Evolutionary conservation across 2,113 vertebrate species (phyloP).

Genomic region (Lophius piscatorius): DNA sequence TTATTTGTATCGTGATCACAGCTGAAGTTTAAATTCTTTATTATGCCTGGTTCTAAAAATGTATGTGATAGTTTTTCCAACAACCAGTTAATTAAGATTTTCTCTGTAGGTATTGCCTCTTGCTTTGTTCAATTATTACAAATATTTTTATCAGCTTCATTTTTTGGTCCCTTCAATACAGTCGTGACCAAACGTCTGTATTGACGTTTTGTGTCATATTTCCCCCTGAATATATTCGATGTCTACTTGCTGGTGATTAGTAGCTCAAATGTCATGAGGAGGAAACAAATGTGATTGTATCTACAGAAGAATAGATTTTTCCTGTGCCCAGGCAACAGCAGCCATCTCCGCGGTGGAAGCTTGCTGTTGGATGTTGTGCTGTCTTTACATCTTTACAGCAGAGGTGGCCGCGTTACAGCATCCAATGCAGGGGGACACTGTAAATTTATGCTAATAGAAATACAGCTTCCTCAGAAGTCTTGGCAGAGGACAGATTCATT

Average conservation of each 20-base stretch:
- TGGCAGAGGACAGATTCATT: slow-evolving; percentile 69
- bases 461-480: slow-evolving; percentile 58
- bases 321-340: slow-evolving; percentile 15
- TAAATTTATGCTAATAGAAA: slow-evolving; percentile 60
- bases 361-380: slow-evolving; percentile 30
- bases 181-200: too few species aligned
- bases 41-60: too few species aligned
- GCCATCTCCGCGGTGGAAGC: slow-evolving; percentile 4
- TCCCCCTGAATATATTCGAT: not conserved
- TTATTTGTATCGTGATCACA: too few species aligned
- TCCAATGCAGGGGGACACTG: slow-evolving; percentile 7
- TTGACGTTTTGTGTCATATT: too few species aligned
- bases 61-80: too few species aligned
- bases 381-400: slow-evolving; percentile 24
- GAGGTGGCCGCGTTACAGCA: slow-evolving; percentile 33
- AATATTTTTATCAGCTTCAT: too few species aligned
- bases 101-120: too few species aligned
- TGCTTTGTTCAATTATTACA: too few species aligned
- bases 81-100: too few species aligned
- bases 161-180: too few species aligned
- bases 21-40: too few species aligned
- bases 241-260: slow-evolving; percentile 25
- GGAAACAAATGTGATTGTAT: slow-evolving; percentile 34
- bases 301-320: slow-evolving; percentile 18
- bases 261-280: slow-evolving; percentile 10